These are phyloP conservation scores for Petaurus breviceps DNA, from an alignment of 2,113 vertebrate species.

Conservation along the genomic window DNA sequence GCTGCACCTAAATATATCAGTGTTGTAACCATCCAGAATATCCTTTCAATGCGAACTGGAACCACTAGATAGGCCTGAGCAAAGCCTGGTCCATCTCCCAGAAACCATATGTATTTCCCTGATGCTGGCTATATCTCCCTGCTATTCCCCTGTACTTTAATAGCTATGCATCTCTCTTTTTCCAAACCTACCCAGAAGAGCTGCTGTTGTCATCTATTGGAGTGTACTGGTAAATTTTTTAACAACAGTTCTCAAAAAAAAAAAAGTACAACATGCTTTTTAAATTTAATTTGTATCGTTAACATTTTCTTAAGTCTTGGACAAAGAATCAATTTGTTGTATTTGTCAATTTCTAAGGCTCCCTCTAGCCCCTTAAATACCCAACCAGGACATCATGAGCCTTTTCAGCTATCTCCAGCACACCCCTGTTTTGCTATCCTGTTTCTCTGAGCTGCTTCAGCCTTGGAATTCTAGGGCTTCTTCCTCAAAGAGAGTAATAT, in stretches of 20 bases:
- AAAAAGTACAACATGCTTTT: neutral
- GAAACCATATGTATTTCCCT: neutral
- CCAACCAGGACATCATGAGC: neutral
- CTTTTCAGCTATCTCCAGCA: neutral
- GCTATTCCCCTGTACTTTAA: neutral
- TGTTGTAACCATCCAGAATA: neutral
- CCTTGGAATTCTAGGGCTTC: neutral
- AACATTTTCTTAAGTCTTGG: neutral
- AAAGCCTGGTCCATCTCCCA: neutral
- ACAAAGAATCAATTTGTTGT: neutral
- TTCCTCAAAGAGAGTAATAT: neutral
- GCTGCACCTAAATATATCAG: neutral
- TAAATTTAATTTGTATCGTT: neutral
- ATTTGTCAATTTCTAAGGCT: neutral
- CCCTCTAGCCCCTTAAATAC: neutral
- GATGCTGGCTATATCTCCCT: neutral
- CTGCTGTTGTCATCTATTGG: neutral
- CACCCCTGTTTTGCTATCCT: neutral
- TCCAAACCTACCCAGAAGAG: neutral
- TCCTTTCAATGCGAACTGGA: neutral
- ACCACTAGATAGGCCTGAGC: neutral
- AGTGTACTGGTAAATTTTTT: neutral
- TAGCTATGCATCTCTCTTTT: neutral
- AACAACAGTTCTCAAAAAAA: neutral
- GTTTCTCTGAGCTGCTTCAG: neutral